Evolutionary conservation across 2,888 invertebrate genomes (phyloP), one percentile per base, ranked within the genome.

Genomic region (Diplolepis rosae): DNA sequence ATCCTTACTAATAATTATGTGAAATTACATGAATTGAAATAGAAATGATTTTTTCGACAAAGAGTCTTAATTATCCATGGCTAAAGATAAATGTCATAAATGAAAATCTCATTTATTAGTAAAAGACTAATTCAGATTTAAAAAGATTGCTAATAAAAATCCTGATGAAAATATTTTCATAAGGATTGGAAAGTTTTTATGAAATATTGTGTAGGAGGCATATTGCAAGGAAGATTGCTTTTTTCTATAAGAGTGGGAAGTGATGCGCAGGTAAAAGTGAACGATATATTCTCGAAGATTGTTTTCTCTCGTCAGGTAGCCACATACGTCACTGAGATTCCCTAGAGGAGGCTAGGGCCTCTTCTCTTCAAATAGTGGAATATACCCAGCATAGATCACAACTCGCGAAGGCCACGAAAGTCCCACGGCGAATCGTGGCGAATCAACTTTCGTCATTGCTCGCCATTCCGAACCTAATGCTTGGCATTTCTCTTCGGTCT

Each of bases 261-360:
- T 39, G 39, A 35, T 61, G 61, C 39, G 75, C 75, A 77, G 74
- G 73, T 73, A 73, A 74, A 75, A 15, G 74, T 73, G 80, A 84
- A 81, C 87, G 85, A 88, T 88, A 88, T 84, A 86, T 88, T 84
- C 83, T 84, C 85, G 86, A 88, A 88, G 88, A 88, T 88, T 88
- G 88, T 88, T 88, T 88, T 88, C 87, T 87, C 88, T 87, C 87
- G 87, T 87, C 88, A 88, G 88, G 88, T 88, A 87, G 88, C 87
- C 87, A 85, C 88, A 88, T 88, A 88, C 85, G 88, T 88, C 88
- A 88, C 82, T 81, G 72, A 79, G 74, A 86, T 84, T 87, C 88
- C 85, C 86, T 77, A 51, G 84, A 83, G 87, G 73, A 82, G 79
- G 71, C 77, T 65, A 75, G 69, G 77, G 80, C 81, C 82, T 81